These are phyloP conservation scores for Zygaena filipendulae DNA, from an alignment of 2,888 invertebrate species.

Conservation along the genomic window DNA sequence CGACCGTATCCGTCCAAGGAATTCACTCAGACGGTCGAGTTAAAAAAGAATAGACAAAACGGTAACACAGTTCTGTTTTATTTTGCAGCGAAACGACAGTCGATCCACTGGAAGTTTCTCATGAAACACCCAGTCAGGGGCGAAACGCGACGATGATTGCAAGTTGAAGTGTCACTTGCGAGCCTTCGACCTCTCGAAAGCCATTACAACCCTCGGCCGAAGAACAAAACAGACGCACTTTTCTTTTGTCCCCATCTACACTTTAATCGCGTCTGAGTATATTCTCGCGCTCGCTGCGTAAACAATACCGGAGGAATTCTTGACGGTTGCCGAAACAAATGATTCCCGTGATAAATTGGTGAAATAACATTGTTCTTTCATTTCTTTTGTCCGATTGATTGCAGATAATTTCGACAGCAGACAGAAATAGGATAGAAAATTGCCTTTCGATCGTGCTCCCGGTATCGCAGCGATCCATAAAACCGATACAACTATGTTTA, in stretches of 20 bases:
- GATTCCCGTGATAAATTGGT: constrained; percentile 46
- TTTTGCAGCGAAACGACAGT: too few species aligned
- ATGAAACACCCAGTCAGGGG: neutral
- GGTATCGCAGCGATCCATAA: too few species aligned
- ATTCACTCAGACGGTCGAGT: too few species aligned
- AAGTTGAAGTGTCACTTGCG: constrained; percentile 17
- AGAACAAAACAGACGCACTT: constrained; percentile 21
- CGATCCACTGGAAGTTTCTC: neutral
- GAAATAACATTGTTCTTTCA: constrained; percentile 40
- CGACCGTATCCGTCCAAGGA: too few species aligned
- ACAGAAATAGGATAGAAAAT: constrained; percentile 33
- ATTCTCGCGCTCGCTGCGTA: constrained; percentile 19
- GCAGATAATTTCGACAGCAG: constrained; percentile 48
- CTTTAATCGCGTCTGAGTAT: constrained; percentile 14
- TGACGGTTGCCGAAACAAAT: constrained; percentile 33
- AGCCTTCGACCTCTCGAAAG: constrained; percentile 19
- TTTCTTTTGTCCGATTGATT: constrained; percentile 54
- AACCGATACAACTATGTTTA: too few species aligned
- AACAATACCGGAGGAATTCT: constrained; percentile 36
- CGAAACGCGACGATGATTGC: constrained; percentile 19
- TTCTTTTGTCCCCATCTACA: constrained; percentile 16
- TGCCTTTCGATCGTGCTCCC: constrained; percentile 30
- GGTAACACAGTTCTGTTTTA: too few species aligned
- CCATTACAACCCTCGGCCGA: constrained; percentile 24
- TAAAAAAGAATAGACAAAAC: too few species aligned